Conservation (phyloP, 2,797 vertebrate species). For the Buceros bicornis region DNA sequence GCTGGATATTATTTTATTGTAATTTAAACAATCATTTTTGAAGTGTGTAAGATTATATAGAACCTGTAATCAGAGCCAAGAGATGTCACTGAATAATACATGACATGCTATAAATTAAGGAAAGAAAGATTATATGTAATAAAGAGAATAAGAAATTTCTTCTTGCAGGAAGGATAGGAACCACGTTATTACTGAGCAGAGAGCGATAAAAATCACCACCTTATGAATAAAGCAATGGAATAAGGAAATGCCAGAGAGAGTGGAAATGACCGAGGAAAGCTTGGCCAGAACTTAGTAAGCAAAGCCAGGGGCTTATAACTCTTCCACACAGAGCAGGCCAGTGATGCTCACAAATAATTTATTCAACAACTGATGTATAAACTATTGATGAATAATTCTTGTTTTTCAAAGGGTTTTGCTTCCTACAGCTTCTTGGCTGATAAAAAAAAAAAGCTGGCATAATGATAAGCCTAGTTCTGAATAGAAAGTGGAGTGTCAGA, state of each 20-base stretch:
- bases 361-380: neutral
- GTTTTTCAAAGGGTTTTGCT: conserved; percentile 9
- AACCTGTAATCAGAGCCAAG: conserved; percentile 75
- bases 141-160: conserved; percentile 73
- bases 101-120: conserved; percentile 75
- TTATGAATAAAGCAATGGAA: conserved; percentile 72
- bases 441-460: neutral
- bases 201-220: conserved; percentile 65
- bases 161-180: conserved; percentile 66
- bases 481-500: neutral
- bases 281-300: conserved; percentile 46
- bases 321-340: neutral
- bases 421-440: neutral
- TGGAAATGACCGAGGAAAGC: neutral
- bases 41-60: conserved; percentile 73
- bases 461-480: neutral
- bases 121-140: conserved; percentile 74
- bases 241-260: conserved; percentile 49
- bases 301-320: conserved; percentile 44
- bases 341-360: conserved; percentile 27
- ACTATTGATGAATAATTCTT: conserved; percentile 11
- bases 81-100: conserved; percentile 78
- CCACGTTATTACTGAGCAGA: conserved; percentile 65
- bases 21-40: conserved; percentile 76
- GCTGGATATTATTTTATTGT: conserved; percentile 78